These are phyloP conservation scores for Drosophila orena DNA, from an alignment of 1,140 invertebrate species.

Conservation along the genomic window DNA sequence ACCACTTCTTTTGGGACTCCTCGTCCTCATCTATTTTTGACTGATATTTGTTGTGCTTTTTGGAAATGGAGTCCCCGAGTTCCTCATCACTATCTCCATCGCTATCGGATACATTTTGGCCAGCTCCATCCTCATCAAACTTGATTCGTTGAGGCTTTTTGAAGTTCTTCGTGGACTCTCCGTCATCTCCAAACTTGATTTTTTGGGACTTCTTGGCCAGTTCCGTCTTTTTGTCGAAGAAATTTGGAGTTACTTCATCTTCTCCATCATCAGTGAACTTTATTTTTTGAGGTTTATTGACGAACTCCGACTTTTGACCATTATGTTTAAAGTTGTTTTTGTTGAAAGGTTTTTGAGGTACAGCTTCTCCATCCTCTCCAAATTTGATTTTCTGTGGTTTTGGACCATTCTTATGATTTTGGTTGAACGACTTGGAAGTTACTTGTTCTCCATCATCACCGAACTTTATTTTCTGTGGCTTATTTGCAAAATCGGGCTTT, in stretches of 20 bases:
- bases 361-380: conserved; percentile 66
- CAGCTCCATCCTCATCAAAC: conserved; percentile 62
- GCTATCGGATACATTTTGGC: conserved; percentile 17
- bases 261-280: conserved; percentile 27
- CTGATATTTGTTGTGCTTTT: conserved; percentile 49
- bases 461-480: conserved; percentile 45
- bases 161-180: conserved; percentile 7
- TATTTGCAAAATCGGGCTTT: conserved; percentile 27
- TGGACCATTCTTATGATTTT: conserved; percentile 8
- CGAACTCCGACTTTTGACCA: background rate
- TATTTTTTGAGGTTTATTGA: conserved; percentile 28
- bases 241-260: background rate
- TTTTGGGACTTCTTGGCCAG: conserved; percentile 38
- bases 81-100: conserved; percentile 61
- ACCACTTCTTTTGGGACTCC: conserved; percentile 77
- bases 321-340: conserved; percentile 37
- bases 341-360: conserved; percentile 16
- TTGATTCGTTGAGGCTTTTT: conserved; percentile 72
- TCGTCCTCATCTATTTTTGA: conserved; percentile 55
- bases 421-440: background rate
- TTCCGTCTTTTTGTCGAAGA: background rate
- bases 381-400: conserved; percentile 73
- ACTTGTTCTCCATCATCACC: conserved; percentile 18
- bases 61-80: conserved; percentile 1
- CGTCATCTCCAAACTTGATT: conserved; percentile 50